A percentile compares a stretch with the other conserved stretches of the same genome.
Evolutionary conservation across 2,888 invertebrate species (phyloP).

Genomic region (Tachina fera): DNA sequence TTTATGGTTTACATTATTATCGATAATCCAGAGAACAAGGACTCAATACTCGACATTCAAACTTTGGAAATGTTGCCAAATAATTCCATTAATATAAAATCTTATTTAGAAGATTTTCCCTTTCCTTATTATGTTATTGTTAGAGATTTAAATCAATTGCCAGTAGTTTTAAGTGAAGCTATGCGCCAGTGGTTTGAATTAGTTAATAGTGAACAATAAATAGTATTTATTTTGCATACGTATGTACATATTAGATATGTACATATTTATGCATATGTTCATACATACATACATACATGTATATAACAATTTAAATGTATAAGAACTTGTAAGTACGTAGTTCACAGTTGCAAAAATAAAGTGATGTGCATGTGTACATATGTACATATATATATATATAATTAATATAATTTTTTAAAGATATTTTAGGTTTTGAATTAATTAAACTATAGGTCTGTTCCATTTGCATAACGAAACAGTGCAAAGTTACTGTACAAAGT

Average conservation of each 20-base stretch:
- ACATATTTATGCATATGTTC: background rate
- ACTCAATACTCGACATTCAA: constrained; percentile 95
- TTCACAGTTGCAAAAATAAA: too few relatives aligned
- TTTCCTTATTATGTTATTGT: constrained; percentile 99
- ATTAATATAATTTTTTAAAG: too few relatives aligned
- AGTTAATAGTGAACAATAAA: constrained; percentile 85
- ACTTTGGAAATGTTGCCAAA: constrained; percentile 84
- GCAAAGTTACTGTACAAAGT: too few relatives aligned
- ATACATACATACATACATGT: too few relatives aligned
- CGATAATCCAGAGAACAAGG: constrained; percentile 96
- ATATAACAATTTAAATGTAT: too few relatives aligned
- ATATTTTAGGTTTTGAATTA: too few relatives aligned
- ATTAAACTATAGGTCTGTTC: too few relatives aligned
- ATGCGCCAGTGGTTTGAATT: constrained; percentile 99
- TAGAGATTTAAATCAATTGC: constrained; percentile 93
- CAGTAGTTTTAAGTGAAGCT: constrained; percentile 96
- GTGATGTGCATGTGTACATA: too few relatives aligned
- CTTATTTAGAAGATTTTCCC: constrained; percentile 97
- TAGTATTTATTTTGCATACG: constrained; percentile 46
- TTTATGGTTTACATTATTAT: constrained; percentile 98
- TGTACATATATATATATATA: too few relatives aligned
- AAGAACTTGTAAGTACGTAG: too few relatives aligned
- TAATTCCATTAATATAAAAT: constrained; percentile 85
- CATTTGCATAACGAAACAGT: too few relatives aligned
- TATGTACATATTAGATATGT: background rate